Base-by-base conservation (phyloP, 2,888 invertebrate species). In the Parnassius glacialis region DNA sequence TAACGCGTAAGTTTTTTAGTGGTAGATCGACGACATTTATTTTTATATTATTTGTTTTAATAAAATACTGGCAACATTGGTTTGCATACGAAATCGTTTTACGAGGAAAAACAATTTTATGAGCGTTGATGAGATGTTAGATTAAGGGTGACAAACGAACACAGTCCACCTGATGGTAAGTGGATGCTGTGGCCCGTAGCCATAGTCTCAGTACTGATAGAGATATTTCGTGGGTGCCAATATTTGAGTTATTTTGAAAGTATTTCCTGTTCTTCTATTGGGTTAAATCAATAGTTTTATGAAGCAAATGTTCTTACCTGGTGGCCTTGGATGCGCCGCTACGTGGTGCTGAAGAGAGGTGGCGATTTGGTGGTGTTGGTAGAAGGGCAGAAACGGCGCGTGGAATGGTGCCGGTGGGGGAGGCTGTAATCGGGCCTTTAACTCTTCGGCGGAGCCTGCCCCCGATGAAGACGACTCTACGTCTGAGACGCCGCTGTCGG, bases 401-500 rank as follows among this genome's bases (percentile, higher is more conserved):
- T 90, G 90, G 85, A 92, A 93, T 66, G 92, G 87, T 69, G 89
- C 80, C 10, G 89, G 87, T 57, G 91, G 90, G 67, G 94, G 93
- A 64, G 96, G 96, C 85, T 97, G 97, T 73, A 97, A 94, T 71
- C 97, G 93, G 63, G 97, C 96, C 91, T 97, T 97, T 79, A 97
- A 92, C 88, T 97, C 97, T 85, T 97, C 96, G 65, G 94, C 95
- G 25, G 93, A 94, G 61, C 95, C 95, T 9, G 95, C 96, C 67
- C 95, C 95, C 52, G 95, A 95, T 74, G 97, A 97, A 69, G 97
- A 97, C 73, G 97, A 97, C 92, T 98, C 98, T 76, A 98, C 97
- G 90, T 98, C 98, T 64, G 97, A 98, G 59, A 98, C 98, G 67
- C 98, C 98, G 83, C 97, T 98, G 93, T 99, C 98, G 59, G 98